Evolutionary conservation across 2,797 vertebrate species (phyloP), one percentile per base, ranked within the genome.

Genomic region (Coregonus sp.): DNA sequence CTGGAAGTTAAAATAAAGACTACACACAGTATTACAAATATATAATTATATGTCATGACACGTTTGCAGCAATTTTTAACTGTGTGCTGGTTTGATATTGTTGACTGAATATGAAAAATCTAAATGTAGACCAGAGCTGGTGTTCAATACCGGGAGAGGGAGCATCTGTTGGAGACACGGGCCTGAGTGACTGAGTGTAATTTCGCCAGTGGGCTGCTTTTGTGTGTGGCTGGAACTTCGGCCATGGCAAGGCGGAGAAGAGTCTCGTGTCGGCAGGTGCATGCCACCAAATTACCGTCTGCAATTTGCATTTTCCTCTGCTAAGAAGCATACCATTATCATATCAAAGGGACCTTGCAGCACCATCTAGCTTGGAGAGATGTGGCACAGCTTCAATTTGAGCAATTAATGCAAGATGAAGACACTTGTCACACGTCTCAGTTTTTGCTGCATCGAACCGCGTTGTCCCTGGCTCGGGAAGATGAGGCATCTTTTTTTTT

Each of bases 401-500:
- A 98, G 97, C 97, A 99, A 98, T 99, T 98, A 98, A 98, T 98
- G 96, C 96, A 95, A 96, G 96, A 97, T 97, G 96, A 97, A 96
- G 96, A 96, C 95, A 94, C 94, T 95, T 96, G 94, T 95, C 94
- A 91, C 94, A 93, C 93, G 90, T 95, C 94, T 93, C 93, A 95
- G 95, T 93, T 94, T 93, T 33, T 31, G 86, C 92, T 93, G 94
- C 95, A 95, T 95, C 95, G 93, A 92, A 93, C 92, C 93, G 94
- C 95, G 94, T 95, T 95, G 95, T 95, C 95, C 93, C 92, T 93
- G 93, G 92, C 92, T 93, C 69, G 93, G 89, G 90, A 92, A 47
- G 92, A 91, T 25, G 80, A 75, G 80, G 67, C 73, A 81, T 69
- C 74, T 67, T 63, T 71, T 78, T 80, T 5, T 16, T 14, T 16